Base-by-base conservation (phyloP, 2,113 vertebrate genomes). In the Myotis davidii region DNA sequence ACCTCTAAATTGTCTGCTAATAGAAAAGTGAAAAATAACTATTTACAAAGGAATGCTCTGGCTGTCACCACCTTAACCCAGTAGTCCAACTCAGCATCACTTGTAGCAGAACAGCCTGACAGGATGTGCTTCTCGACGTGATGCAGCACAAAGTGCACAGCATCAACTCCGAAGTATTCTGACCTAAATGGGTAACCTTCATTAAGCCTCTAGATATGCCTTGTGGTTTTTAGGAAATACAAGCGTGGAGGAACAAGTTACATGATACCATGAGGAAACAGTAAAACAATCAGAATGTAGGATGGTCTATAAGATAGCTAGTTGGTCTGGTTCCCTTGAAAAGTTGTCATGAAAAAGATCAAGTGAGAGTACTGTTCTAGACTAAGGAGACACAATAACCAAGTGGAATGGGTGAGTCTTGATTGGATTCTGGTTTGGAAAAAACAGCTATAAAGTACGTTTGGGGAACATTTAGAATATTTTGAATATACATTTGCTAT, bases 1-100 rank as follows among this genome's bases (percentile, higher is more conserved):
- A 91, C 83, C 17, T 95, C 56, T 94, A 34, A 82, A 77, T 94
- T 65, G 32, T 87, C 81, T 81, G 13, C 39, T 59, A 56, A 23
- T 48, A 91, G 76, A 34, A 56, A 67, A 74, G 29, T 45, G 45
- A 64, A 56, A 82, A 91, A 23, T 56, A n/a, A 14, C 45, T 95
- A 82, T 86, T 34, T 48, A 91, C 34, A 72, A 86, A 94, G 29
- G 37, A 54, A 25, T 69, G 29, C 78, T 79, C 42, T 85, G 29
- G 27, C 12, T 42, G 78, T 86, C 23, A 70, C 54, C 64, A 83
- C 52, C 27, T 29, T 82, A 64, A 61, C 27, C 45, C 87, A 39
- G 37, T 74, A 64, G 25, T 74, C 74, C 29, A 27, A 17, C 29
- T 91, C 18, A n/a, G 59, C 9, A 45, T 65, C 4, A 73, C n/a